Conservation (phyloP, 1,140 invertebrate species). For the Pachypeltis micranthus region DNA sequence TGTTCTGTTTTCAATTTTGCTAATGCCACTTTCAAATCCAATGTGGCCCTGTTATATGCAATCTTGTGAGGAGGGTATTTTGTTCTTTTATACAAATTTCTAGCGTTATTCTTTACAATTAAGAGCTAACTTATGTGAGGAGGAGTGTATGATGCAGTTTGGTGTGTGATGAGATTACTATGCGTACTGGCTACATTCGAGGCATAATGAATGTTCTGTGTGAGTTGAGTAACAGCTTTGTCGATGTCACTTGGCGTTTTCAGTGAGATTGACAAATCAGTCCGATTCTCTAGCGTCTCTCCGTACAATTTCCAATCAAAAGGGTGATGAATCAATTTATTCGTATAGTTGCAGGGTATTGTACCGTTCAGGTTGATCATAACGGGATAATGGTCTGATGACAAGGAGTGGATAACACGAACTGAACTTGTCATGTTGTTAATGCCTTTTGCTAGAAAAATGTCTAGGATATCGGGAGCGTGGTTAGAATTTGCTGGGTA, state of each 20-base stretch:
- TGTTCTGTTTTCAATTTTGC: not conserved
- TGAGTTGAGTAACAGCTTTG: not conserved
- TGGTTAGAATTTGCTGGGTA: not conserved
- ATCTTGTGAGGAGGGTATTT: not conserved
- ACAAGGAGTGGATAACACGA: not conserved
- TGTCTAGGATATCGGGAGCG: not conserved
- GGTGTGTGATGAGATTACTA: not conserved
- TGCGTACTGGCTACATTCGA: not conserved
- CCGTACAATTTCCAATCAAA: not conserved
- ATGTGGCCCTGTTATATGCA: not conserved
- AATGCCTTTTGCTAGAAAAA: not conserved
- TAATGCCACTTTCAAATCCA: not conserved
- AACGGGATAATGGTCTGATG: not conserved
- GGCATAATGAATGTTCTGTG: not conserved
- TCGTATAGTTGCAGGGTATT: not conserved
- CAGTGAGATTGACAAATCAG: not conserved
- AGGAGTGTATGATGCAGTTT: not conserved
- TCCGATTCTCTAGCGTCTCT: not conserved
- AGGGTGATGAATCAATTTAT: not conserved
- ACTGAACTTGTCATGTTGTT: not conserved
- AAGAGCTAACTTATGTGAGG: not conserved
- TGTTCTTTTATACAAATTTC: not conserved
- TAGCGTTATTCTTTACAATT: not conserved
- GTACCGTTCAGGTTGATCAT: not conserved
- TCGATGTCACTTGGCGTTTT: not conserved